These are phyloP conservation scores for Lucilia cuprina DNA, from an alignment of 1,140 invertebrate genomes.

Conservation along the genomic window DNA sequence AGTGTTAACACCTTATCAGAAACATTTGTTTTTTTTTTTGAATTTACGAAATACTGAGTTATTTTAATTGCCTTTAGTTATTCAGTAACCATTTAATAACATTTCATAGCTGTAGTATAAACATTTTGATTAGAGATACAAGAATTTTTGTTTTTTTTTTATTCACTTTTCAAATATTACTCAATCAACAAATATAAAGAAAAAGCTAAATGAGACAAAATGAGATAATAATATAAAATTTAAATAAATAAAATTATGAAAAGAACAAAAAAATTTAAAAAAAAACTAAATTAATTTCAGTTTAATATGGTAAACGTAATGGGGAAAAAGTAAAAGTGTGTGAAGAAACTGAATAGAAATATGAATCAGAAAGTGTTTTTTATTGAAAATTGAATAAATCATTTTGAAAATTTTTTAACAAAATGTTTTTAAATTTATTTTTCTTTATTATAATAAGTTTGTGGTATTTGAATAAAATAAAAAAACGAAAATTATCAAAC, in stretches of 20 bases:
- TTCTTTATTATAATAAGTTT: not conserved
- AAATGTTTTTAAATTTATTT: not conserved
- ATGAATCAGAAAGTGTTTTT: not conserved
- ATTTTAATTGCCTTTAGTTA: not conserved
- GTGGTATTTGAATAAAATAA: conserved; percentile 5
- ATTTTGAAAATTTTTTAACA: not conserved
- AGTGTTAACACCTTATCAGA: not conserved
- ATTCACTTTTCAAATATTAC: not conserved
- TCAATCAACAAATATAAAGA: not conserved
- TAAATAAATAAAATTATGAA: too few species aligned
- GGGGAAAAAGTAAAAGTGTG: not conserved
- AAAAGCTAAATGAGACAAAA: too few species aligned
- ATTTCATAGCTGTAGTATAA: not conserved
- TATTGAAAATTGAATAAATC: not conserved
- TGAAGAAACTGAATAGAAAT: not conserved
- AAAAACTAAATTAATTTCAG: not conserved
- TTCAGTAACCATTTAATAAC: not conserved
- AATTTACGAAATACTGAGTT: not conserved
- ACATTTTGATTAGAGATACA: not conserved
- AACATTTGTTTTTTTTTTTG: not conserved
- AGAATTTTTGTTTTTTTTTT: not conserved
- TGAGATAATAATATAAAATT: too few species aligned
- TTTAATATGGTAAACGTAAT: not conserved
- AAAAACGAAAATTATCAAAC: not conserved
- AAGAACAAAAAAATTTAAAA: not conserved